Conservation (phyloP, 2,797 vertebrate genomes). For the Sciaenops ocellatus region DNA sequence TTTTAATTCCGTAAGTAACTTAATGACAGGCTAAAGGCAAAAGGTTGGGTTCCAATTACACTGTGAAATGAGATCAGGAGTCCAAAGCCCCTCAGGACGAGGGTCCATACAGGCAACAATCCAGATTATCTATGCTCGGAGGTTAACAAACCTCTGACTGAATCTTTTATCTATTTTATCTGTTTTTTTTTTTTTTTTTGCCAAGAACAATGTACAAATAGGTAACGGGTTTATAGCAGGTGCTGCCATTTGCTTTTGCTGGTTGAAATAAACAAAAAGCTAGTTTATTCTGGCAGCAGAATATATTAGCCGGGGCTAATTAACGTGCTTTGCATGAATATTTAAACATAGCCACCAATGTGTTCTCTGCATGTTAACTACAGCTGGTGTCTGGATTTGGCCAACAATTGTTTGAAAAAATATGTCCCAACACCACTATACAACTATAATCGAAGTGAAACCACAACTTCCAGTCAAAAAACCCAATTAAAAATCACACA, state of each 20-base stretch:
- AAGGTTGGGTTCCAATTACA: too few relatives aligned
- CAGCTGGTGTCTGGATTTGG: too few relatives aligned
- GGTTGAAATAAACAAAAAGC: background rate
- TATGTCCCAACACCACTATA: too few relatives aligned
- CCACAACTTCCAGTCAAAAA: background rate
- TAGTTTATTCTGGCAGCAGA: background rate
- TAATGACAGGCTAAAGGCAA: too few relatives aligned
- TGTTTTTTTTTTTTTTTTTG: background rate
- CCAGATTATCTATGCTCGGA: background rate
- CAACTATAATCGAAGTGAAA: background rate
- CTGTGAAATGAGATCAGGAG: too few relatives aligned
- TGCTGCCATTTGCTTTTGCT: background rate
- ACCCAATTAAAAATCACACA: background rate
- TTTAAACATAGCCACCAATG: background rate
- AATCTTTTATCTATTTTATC: background rate
- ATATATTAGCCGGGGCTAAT: background rate
- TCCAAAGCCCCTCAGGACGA: too few relatives aligned
- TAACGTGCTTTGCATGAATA: background rate
- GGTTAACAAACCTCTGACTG: background rate
- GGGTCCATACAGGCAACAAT: background rate
- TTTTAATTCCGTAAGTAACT: too few relatives aligned
- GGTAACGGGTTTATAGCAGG: too few relatives aligned
- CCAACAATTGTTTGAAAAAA: too few relatives aligned
- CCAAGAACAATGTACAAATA: background rate
- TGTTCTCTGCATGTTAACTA: too few relatives aligned